Base-by-base conservation (phyloP, 2,888 invertebrate species). In the Zaprionus obscuricornis region DNA sequence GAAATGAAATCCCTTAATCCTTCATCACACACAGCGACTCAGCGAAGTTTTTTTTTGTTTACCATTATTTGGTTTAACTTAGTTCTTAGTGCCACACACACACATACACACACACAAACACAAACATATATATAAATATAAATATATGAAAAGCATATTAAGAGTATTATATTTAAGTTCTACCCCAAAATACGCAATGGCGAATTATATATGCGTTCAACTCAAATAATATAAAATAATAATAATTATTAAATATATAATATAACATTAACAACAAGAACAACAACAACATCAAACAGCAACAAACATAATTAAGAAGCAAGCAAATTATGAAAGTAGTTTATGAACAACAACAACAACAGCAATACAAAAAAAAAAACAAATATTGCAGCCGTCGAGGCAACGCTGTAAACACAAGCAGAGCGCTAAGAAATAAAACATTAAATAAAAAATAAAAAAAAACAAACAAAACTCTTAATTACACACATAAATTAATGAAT, bases 81-180 rank as follows among this genome's bases (percentile, higher is more conserved):
- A 65, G 58, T 75, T 76, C 36, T 57, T 64, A 75, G 79, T 66
- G 49, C 58, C 57, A 62, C 43, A 52, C 46, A 52, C 42, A 59
- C 22, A 39, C 31, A 36, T 14, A 49, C n/a, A 57, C 40, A 42
- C 37, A 36, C 34, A 62, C 31, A 52, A 18, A 50, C 27, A 45
- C 18, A 63, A 8, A 46, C 7, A 47, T 11, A 34, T 13, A 47
- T 16, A 24, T 29, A 20, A 26, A 18, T 11, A 36, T 13, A 11
- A 6, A 56, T 24, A 63, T 55, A 50, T 46, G 54, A 55, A 67
- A 45, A 55, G 67, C 74, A 62, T 70, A 73, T 76, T 84, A 84
- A 78, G 14, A 36, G 78, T 78, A 78, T 78, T 78, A 78, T 78
- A 83, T 83, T 75, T 78, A 77, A 82, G 83, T 57, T 65, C 60